Conservation (phyloP, 2,797 vertebrate genomes). For the Galagoides demidoff region DNA sequence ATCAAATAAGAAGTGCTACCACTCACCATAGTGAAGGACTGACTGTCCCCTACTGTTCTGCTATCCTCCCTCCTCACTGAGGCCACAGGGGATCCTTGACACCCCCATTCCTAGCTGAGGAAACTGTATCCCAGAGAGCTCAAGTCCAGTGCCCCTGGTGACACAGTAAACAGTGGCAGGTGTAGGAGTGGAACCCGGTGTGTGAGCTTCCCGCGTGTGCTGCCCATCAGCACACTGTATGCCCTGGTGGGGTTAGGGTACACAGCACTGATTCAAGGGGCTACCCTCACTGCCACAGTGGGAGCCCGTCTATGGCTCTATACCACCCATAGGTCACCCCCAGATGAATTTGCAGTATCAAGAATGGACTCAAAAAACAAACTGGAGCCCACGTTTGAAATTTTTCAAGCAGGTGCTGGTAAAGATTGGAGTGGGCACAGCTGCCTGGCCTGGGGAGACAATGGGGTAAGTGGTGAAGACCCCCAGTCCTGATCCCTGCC, state of each 20-base stretch:
- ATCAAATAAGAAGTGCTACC: background rate
- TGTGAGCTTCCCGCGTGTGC: background rate
- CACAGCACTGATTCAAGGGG: too few species aligned
- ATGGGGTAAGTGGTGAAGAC: background rate
- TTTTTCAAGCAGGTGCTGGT: background rate
- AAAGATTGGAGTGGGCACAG: background rate
- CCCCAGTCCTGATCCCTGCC: background rate
- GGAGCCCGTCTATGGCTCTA: background rate
- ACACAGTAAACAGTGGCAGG: background rate
- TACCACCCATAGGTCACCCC: background rate
- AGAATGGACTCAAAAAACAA: background rate
- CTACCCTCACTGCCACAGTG: background rate
- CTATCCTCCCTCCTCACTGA: background rate
- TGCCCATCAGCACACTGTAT: fast-evolving
- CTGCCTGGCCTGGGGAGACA: too few species aligned
- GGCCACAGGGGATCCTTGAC: background rate
- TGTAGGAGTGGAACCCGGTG: background rate
- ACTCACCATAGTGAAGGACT: background rate
- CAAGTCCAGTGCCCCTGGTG: background rate
- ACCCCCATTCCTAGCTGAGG: background rate
- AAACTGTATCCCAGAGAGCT: background rate
- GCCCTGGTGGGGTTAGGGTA: fast-evolving
- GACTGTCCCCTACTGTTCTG: background rate
- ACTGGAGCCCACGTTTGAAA: background rate
- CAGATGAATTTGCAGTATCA: background rate